Percentiles rank a stretch among this genome's conserved stretches.
These are phyloP conservation scores for Leptestheria dahalacensis DNA, from an alignment of 1,140 invertebrate genomes.

Conservation along the genomic window DNA sequence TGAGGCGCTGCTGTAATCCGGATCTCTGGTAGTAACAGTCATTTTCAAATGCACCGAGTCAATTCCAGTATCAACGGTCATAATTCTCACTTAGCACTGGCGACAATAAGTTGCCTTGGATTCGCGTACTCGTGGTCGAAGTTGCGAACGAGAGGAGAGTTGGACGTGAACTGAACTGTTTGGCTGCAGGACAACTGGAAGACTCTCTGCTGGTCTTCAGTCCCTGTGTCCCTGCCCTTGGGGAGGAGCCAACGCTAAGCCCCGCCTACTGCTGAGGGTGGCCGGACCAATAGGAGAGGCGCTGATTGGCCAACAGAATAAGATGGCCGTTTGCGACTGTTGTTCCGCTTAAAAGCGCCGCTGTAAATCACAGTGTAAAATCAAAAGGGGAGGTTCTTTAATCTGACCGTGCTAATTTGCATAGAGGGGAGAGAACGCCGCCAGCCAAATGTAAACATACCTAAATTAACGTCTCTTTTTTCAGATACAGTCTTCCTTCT, in stretches of 20 bases:
- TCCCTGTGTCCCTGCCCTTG: not conserved
- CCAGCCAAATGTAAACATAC: not conserved
- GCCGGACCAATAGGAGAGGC: not conserved
- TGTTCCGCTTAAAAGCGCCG: not conserved
- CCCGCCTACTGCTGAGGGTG: too few relatives aligned
- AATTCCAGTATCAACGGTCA: constrained; percentile 14
- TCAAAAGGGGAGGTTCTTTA: not conserved
- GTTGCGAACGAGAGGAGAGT: not conserved
- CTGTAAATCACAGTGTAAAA: not conserved
- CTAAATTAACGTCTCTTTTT: not conserved
- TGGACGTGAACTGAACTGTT: not conserved
- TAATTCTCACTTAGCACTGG: not conserved
- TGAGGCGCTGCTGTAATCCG: not conserved
- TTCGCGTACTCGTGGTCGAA: not conserved
- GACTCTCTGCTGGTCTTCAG: not conserved
- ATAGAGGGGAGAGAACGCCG: not conserved
- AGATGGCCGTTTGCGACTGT: not conserved
- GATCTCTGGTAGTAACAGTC: constrained; percentile 5
- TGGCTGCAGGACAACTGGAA: not conserved
- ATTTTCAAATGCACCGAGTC: constrained; percentile 10
- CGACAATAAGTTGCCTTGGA: not conserved
- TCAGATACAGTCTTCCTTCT: not conserved
- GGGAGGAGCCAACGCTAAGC: not conserved
- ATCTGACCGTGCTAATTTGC: not conserved
- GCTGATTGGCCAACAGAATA: not conserved